phyloP scores from a whole-genome alignment of 2,888 invertebrate species.

The Lottia gigantea region DNA sequence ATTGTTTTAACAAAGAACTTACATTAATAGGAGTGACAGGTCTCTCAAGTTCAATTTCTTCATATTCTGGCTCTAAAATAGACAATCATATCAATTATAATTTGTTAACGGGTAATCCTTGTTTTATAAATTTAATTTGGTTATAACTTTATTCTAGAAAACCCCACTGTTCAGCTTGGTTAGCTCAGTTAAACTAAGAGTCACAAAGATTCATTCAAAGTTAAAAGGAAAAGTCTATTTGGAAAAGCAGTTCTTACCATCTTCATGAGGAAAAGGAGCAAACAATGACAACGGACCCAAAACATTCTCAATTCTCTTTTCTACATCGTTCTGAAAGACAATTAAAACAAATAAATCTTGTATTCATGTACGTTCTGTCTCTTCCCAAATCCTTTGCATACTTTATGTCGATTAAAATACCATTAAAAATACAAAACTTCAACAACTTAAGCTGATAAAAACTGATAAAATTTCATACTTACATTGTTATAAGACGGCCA shows the following conservation, averaged over 20 bases:
- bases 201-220: no score
- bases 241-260: constrained; percentile 43
- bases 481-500: constrained; percentile 54
- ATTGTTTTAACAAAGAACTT: constrained; percentile 28
- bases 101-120: no score
- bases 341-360: neutral
- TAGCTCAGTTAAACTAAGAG: no score
- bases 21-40: constrained; percentile 65
- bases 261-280: constrained; percentile 58
- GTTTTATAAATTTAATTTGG: no score
- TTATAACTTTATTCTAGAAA: no score
- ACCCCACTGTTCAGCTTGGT: no score
- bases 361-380: no score
- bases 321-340: constrained; percentile 51
- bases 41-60: constrained; percentile 52
- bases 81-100: no score
- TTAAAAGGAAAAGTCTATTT: no score
- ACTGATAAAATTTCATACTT: constrained; percentile 24
- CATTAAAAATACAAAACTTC: neutral
- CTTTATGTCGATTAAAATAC: neutral
- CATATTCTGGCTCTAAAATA: constrained; percentile 45
- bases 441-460: neutral
- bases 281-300: constrained; percentile 59
- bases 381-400: neutral
- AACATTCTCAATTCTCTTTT: constrained; percentile 53